phyloP scores from a whole-genome alignment of 2,797 vertebrate genomes.

The Chelmon rostratus region DNA sequence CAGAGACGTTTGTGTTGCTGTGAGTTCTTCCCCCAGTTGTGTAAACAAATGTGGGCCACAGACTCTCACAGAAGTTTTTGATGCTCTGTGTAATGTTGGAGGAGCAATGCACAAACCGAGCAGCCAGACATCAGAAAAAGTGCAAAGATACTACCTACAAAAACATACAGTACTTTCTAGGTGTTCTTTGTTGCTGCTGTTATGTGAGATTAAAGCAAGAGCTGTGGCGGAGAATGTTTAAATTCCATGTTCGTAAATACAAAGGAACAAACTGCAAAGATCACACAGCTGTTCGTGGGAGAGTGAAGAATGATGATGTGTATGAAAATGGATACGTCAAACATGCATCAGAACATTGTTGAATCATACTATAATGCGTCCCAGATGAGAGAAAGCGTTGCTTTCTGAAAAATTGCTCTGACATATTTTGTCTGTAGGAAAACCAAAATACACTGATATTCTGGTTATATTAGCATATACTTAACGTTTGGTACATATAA shows the following conservation, averaged over 20 bases:
- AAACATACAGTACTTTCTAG: constrained; percentile 35
- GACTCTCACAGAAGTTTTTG: constrained; percentile 51
- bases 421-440: constrained; percentile 17
- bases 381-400: constrained; percentile 24
- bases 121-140: constrained; percentile 34
- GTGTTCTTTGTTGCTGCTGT: constrained; percentile 41
- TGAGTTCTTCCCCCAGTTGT: constrained; percentile 24
- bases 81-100: constrained; percentile 45
- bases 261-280: constrained; percentile 40
- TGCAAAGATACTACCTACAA: constrained; percentile 30
- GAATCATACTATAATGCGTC: constrained; percentile 40
- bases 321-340: constrained; percentile 48
- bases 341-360: constrained; percentile 38
- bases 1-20: constrained; percentile 32
- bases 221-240: constrained; percentile 41
- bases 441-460: neutral
- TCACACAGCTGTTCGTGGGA: constrained; percentile 41
- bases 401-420: constrained; percentile 30
- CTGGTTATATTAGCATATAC: neutral
- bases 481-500: neutral
- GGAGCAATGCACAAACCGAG: constrained; percentile 26
- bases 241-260: constrained; percentile 19
- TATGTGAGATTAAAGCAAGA: constrained; percentile 60
- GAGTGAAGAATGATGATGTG: constrained; percentile 10
- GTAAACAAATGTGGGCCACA: constrained; percentile 51